phyloP scores from a whole-genome alignment of 1,140 invertebrate species.

The Cotesia typhae region DNA sequence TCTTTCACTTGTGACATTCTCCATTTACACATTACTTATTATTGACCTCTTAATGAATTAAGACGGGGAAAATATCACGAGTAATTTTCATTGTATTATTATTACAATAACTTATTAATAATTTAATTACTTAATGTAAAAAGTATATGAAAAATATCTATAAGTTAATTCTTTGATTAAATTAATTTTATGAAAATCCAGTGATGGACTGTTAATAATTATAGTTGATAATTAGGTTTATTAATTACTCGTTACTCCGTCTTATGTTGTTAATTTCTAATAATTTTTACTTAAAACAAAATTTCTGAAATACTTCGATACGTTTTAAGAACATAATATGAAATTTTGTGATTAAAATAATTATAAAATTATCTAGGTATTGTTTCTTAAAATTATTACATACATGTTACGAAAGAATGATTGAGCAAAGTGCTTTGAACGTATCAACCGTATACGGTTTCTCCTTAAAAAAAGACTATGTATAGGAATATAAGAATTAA shows the following conservation, averaged over 20 bases:
- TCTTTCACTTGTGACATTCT: conserved; percentile 8
- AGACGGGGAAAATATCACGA: background rate
- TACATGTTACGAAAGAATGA: conserved; percentile 8
- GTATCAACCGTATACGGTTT: conserved; percentile 8
- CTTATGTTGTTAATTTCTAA: conserved; percentile 8
- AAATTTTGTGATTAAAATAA: background rate
- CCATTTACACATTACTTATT: background rate
- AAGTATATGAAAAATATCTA: no score
- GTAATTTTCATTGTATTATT: conserved; percentile 6
- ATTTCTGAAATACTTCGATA: background rate
- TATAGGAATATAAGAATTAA: conserved; percentile 14
- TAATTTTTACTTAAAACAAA: conserved; percentile 3
- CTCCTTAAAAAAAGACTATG: conserved; percentile 19
- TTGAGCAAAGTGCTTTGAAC: conserved; percentile 1
- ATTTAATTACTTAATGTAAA: no score
- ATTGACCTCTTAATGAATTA: conserved; percentile 13
- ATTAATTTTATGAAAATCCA: no score
- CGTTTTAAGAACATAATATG: background rate
- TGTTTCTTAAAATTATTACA: background rate
- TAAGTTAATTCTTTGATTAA: no score
- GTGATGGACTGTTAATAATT: no score
- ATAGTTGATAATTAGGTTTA: conserved; percentile 5
- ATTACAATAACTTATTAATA: no score
- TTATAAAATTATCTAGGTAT: background rate
- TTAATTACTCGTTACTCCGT: conserved; percentile 8